A percentile compares a stretch with the other conserved stretches of the same genome.
These are phyloP conservation scores for Agrochola macilenta DNA, from an alignment of 2,888 invertebrate species.

Conservation along the genomic window DNA sequence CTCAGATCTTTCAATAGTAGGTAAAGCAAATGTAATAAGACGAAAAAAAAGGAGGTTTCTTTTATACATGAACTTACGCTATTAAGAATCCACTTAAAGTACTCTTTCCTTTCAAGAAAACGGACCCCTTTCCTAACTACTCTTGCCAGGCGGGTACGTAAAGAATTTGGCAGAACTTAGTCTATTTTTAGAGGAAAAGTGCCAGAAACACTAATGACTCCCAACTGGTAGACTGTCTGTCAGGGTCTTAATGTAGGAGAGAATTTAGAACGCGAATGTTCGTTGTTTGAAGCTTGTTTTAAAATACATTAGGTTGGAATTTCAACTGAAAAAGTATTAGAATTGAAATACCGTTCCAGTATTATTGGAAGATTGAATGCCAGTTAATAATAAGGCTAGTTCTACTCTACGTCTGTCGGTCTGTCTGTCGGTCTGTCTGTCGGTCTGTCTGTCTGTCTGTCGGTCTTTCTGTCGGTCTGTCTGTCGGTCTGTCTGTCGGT, in stretches of 20 bases:
- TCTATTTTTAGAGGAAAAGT: slow-evolving; percentile 52
- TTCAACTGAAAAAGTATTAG: background rate
- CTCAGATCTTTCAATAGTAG: no score
- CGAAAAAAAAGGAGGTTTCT: background rate
- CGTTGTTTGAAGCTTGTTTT: slow-evolving; percentile 21
- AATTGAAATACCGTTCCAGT: background rate
- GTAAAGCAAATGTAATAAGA: background rate
- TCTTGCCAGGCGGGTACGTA: slow-evolving; percentile 39
- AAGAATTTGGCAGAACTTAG: slow-evolving; percentile 53
- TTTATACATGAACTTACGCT: slow-evolving; percentile 2
- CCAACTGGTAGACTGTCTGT: slow-evolving; percentile 47
- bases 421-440: no score
- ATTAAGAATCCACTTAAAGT: slow-evolving; percentile 16
- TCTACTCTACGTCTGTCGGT: no score
- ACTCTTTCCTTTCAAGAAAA: slow-evolving; percentile 20
- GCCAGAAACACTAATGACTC: slow-evolving; percentile 59
- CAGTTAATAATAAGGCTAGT: background rate
- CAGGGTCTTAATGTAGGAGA: slow-evolving; percentile 24
- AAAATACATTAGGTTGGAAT: slow-evolving; percentile 13
- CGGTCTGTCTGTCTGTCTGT: no score
- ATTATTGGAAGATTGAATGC: background rate
- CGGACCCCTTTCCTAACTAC: slow-evolving; percentile 12
- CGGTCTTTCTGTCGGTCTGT: no score
- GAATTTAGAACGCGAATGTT: slow-evolving; percentile 33
- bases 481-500: no score